phyloP scores from a whole-genome alignment of 2,888 invertebrate genomes.

The Norana najaformis region DNA sequence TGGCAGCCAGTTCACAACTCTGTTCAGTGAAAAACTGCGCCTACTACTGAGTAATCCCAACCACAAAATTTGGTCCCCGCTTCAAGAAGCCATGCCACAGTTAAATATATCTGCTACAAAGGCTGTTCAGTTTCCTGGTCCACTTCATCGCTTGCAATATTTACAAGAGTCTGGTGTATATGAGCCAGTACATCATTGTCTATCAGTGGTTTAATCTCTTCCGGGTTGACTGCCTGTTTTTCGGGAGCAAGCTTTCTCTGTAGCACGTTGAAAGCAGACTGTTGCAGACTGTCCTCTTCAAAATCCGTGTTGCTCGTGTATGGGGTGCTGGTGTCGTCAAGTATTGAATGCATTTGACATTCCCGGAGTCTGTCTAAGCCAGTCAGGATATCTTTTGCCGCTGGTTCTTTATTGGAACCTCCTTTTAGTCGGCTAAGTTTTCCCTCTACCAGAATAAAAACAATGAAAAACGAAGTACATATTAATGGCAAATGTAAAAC shows the following conservation, averaged over 20 bases:
- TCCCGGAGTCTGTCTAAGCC: constrained; percentile 19
- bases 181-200: constrained; percentile 19
- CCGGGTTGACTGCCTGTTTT: not conserved
- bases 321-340: not conserved
- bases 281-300: not conserved
- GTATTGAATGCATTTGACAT: constrained; percentile 19
- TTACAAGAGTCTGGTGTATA: constrained; percentile 5
- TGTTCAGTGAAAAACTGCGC: not conserved
- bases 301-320: not conserved
- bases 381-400: constrained; percentile 14
- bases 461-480: not conserved
- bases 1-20: not conserved
- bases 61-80: not conserved
- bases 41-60: not conserved
- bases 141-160: not conserved
- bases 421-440: constrained; percentile 8
- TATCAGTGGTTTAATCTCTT: constrained; percentile 8
- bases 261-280: not conserved
- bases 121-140: not conserved
- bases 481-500: not conserved
- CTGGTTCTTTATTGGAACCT: not conserved
- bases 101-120: not conserved
- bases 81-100: not conserved
- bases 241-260: constrained; percentile 23
- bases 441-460: not conserved